Percentiles rank a stretch among this genome's conserved stretches.
Evolutionary conservation across 2,113 vertebrate species (phyloP).

Genomic region (Meriones unguiculatus): DNA sequence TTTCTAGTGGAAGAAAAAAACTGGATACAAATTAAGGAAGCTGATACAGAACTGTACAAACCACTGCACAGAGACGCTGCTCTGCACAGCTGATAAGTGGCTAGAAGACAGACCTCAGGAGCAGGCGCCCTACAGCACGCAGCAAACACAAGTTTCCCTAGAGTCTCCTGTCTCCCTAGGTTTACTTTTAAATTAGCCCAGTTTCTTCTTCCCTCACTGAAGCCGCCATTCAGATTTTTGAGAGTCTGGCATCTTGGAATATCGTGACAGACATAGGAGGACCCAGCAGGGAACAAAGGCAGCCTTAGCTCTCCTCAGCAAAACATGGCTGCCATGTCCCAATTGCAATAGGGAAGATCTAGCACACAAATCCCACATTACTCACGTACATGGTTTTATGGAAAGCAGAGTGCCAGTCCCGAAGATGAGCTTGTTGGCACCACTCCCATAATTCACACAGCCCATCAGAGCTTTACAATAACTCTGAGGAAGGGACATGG

Average conservation of each 20-base stretch:
- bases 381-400: slow-evolving; percentile 81
- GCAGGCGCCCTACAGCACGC: not conserved
- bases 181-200: not conserved
- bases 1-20: slow-evolving; percentile 26
- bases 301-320: not conserved
- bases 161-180: not conserved
- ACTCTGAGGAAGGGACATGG: not conserved
- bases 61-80: not conserved
- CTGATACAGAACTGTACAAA: not conserved
- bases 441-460: slow-evolving; percentile 63
- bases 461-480: slow-evolving; percentile 67
- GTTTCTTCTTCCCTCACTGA: not conserved
- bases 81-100: not conserved
- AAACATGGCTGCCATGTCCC: not conserved
- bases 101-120: not conserved
- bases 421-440: slow-evolving; percentile 65
- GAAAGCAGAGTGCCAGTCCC: slow-evolving; percentile 78
- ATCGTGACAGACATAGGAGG: not conserved
- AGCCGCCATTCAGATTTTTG: not conserved
- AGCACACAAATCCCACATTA: not conserved
- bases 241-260: not conserved
- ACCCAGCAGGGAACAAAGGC: not conserved
- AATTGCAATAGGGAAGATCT: not conserved
- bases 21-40: not conserved
- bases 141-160: not conserved